These are phyloP conservation scores for Bombylius major DNA, from an alignment of 2,888 invertebrate species.

Conservation along the genomic window DNA sequence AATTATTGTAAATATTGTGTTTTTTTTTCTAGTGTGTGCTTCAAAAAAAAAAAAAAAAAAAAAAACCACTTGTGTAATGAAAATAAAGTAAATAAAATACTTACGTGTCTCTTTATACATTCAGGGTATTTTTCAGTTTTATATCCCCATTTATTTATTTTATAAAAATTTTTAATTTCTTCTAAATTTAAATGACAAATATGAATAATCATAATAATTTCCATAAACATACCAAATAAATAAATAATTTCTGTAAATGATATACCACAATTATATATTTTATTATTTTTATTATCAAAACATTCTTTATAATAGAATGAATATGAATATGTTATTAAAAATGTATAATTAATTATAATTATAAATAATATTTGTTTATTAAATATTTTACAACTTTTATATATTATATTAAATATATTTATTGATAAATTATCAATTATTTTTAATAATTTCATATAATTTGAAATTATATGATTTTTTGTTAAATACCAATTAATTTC, in stretches of 20 bases:
- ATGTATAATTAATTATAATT: background rate
- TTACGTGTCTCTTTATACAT: background rate
- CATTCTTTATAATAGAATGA: background rate
- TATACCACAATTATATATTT: background rate
- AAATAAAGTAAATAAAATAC: background rate
- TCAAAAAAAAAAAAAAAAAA: too few relatives aligned
- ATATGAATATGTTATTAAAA: background rate
- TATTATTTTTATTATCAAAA: background rate
- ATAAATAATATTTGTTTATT: background rate
- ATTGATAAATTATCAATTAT: background rate
- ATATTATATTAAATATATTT: background rate
- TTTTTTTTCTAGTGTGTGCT: too few relatives aligned
- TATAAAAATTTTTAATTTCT: background rate
- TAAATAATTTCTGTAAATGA: background rate
- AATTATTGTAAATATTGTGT: too few relatives aligned
- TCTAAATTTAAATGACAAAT: background rate
- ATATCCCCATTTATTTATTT: background rate
- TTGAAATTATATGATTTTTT: too few relatives aligned
- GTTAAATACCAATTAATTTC: too few relatives aligned
- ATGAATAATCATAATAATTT: background rate
- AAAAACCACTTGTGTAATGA: too few relatives aligned
- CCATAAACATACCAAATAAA: background rate
- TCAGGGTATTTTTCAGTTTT: background rate
- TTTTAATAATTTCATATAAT: too few relatives aligned
- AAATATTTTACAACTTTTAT: background rate